A percentile compares a stretch with the other conserved stretches of the same genome.
These are phyloP conservation scores for Acrossocheilus wenchowensis DNA, from an alignment of 2,797 vertebrate species.

Conservation along the genomic window DNA sequence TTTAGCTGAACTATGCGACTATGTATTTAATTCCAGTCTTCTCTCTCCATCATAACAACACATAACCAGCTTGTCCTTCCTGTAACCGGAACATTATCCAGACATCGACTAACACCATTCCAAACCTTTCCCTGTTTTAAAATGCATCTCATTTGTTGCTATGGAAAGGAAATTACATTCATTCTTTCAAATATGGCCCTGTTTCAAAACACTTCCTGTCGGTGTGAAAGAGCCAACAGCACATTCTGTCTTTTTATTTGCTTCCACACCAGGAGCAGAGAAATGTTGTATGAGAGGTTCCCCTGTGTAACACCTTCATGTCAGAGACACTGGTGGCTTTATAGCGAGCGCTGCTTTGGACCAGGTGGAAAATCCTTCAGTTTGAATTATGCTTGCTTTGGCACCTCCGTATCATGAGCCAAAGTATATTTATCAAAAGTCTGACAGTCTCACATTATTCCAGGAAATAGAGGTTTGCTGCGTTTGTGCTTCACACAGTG, in stretches of 20 bases:
- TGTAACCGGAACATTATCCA: slow-evolving; percentile 45
- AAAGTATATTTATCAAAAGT: slow-evolving; percentile 74
- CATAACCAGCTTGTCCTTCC: slow-evolving; percentile 62
- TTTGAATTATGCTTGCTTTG: slow-evolving; percentile 79
- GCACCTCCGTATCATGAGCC: slow-evolving; percentile 69
- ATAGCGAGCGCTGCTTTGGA: slow-evolving; percentile 67
- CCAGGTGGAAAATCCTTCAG: slow-evolving; percentile 72
- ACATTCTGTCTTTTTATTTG: slow-evolving; percentile 61
- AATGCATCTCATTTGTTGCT: slow-evolving; percentile 62
- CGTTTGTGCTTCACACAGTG: slow-evolving; percentile 47
- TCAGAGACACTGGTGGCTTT: slow-evolving; percentile 72
- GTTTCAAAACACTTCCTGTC: slow-evolving; percentile 60
- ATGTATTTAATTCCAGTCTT: slow-evolving; percentile 62
- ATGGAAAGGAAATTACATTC: slow-evolving; percentile 62
- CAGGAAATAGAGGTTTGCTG: slow-evolving; percentile 66
- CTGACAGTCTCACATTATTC: slow-evolving; percentile 75
- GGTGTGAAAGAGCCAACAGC: slow-evolving; percentile 65
- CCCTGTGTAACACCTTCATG: slow-evolving; percentile 64
- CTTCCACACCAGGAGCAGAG: slow-evolving; percentile 50
- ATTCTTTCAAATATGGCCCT: slow-evolving; percentile 60
- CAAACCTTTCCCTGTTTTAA: slow-evolving; percentile 37
- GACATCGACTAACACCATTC: slow-evolving; percentile 51
- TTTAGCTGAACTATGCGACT: slow-evolving; percentile 66
- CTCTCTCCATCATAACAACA: slow-evolving; percentile 68
- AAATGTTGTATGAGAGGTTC: slow-evolving; percentile 71